These are phyloP conservation scores for Gryllus bimaculatus DNA, from an alignment of 1,140 invertebrate genomes.

Conservation along the genomic window DNA sequence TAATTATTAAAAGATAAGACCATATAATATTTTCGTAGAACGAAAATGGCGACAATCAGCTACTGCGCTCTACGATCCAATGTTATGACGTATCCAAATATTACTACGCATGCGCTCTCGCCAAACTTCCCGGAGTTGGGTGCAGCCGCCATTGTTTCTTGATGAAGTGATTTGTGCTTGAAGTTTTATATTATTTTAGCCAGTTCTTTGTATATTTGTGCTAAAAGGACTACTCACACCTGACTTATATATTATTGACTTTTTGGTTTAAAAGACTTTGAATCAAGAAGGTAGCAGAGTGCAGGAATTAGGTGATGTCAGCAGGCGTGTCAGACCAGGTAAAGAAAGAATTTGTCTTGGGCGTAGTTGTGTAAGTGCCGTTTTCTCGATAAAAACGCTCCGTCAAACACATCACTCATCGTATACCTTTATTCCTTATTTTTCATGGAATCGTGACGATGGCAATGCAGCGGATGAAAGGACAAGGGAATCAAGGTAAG, in stretches of 20 bases:
- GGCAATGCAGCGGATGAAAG: conserved; percentile 72
- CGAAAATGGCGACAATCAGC: not conserved
- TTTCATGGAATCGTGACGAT: conserved; percentile 26
- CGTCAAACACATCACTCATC: not conserved
- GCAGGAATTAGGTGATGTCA: conserved; percentile 33
- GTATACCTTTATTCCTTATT: conserved; percentile 21
- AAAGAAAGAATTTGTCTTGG: conserved; percentile 22
- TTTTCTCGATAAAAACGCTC: not conserved
- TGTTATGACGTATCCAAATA: conserved; percentile 15
- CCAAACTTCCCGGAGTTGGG: conserved; percentile 21
- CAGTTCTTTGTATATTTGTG: conserved; percentile 20
- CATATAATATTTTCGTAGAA: not conserved
- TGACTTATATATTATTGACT: conserved; percentile 17
- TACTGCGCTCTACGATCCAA: not conserved
- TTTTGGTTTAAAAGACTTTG: conserved; percentile 20
- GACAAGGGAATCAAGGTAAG: conserved; percentile 73
- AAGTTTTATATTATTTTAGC: conserved; percentile 24
- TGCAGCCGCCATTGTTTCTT: conserved; percentile 23
- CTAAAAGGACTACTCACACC: conserved; percentile 15
- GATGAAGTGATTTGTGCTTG: conserved; percentile 22
- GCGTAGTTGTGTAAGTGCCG: conserved; percentile 21
- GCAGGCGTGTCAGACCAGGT: conserved; percentile 39
- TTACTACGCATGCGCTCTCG: conserved; percentile 12
- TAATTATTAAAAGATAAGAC: no score
- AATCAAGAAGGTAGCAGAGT: conserved; percentile 22